Conservation (phyloP, 2,797 vertebrate species). For the Loriculus beryllinus region DNA sequence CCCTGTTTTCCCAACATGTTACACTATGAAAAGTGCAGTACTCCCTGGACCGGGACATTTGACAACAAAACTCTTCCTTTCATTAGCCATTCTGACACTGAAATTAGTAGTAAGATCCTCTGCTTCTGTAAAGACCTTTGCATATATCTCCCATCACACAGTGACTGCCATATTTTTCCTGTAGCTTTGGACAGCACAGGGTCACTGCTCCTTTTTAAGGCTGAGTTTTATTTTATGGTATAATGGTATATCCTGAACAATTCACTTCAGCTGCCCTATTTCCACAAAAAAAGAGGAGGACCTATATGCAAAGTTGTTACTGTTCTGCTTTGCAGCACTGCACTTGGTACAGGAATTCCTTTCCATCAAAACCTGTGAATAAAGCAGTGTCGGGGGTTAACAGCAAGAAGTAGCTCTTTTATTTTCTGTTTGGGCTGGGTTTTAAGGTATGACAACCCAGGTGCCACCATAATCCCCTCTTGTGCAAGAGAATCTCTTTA, state of each 20-base stretch:
- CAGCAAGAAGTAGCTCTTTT: not conserved
- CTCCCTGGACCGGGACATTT: not conserved
- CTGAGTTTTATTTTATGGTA: not conserved
- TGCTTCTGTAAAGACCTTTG: not conserved
- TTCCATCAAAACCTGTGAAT: not conserved
- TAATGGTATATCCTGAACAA: not conserved
- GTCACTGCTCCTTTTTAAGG: not conserved
- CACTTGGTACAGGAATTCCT: not conserved
- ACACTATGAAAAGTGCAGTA: not conserved
- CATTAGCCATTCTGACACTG: not conserved
- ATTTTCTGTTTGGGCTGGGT: not conserved
- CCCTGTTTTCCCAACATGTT: fast-evolving
- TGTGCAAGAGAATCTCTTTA: not conserved
- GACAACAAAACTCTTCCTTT: not conserved
- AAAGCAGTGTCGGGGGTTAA: not conserved
- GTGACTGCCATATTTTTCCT: not conserved
- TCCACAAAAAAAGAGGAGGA: not conserved
- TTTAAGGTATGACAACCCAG: not conserved
- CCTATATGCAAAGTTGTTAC: not conserved
- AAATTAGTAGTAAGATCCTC: not conserved
- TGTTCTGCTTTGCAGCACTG: not conserved
- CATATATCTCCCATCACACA: not conserved
- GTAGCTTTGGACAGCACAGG: not conserved
- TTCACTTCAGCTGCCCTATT: not conserved
- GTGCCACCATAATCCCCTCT: not conserved